Conservation (phyloP, 2,113 vertebrate genomes). For the Dicaeum eximium region DNA sequence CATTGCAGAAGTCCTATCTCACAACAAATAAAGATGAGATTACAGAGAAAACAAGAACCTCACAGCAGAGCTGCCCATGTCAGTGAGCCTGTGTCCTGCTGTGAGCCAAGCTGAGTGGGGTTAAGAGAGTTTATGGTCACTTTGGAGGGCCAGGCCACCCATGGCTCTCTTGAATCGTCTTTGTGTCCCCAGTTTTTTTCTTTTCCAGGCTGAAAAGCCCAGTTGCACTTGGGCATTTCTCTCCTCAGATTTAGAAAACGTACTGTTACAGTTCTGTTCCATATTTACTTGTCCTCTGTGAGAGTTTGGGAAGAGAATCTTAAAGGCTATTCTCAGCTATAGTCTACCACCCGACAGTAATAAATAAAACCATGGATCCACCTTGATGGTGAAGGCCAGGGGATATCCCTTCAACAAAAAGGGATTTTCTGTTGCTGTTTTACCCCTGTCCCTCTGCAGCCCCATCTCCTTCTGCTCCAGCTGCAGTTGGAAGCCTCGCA, state of each 20-base stretch:
- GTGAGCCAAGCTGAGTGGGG: neutral
- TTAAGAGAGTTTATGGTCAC: neutral
- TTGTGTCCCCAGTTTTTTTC: neutral
- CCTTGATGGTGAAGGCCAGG: neutral
- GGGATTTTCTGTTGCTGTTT: neutral
- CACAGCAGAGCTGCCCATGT: neutral
- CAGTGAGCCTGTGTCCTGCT: neutral
- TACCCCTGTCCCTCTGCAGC: neutral
- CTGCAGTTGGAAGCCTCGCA: accelerated
- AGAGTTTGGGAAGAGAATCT: neutral
- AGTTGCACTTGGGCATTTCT: neutral
- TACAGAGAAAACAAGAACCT: neutral
- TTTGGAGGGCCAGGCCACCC: neutral
- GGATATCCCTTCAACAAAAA: neutral
- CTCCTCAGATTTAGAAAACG: neutral
- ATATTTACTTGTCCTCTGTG: neutral
- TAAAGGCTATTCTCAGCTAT: accelerated
- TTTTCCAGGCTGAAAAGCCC: neutral
- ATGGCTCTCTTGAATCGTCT: neutral
- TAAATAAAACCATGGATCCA: neutral
- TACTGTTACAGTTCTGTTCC: neutral
- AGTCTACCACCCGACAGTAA: neutral
- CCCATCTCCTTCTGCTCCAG: neutral
- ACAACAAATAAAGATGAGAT: neutral
- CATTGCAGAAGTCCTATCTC: neutral